Evolutionary conservation across 1,140 invertebrate species (phyloP), one percentile per base, ranked within the genome.

Genomic region (Drosophila nebulosa): DNA sequence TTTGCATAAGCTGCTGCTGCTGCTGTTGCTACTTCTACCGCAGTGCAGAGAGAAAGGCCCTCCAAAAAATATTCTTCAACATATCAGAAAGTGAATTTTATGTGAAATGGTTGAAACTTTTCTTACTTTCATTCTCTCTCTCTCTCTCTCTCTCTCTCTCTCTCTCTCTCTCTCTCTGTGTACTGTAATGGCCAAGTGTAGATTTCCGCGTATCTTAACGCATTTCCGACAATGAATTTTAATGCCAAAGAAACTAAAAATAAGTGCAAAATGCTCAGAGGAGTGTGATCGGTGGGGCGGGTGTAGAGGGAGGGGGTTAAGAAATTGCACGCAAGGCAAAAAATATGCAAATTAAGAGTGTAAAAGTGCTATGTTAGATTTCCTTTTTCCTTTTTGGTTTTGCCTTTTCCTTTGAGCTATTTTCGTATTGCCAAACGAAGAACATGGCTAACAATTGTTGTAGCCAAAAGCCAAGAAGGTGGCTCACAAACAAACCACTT

Each of bases 321-420:
- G 16, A 14, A 24, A 27, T 67, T 84, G 42, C 74, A 79, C 51
- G 78, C 66, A 61, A 81, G n/a, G n/a, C 67, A 64, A 81, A 71
- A 78, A 86, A 86, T 86, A 86, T 88, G 83, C 57, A 86, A 86
- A 86, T 88, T 76, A 88, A 86, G 71, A 72, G 75, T 67, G 35
- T 52, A 69, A 75, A 61, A 52, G 57, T 75, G 66, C 52, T 22
- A 22, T 22, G 35, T 39, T 30, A 42, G 36, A 30, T 60, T 56
- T 59, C 26, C 6, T 32, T 24, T 51, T 39, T 22, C 16, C 24
- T 14, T 36, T 32, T 26, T 18, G 14, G 18, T 50, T 7, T 32
- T 30, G 26, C 39, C 69, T 65, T n/a, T n/a, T n/a, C 65, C 78
- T 86, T 86, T 86, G 83, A 86, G 78, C 83, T 86, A 86, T 86